Evolutionary conservation across 2,797 vertebrate species (phyloP).

Genomic region (Acomys russatus): DNA sequence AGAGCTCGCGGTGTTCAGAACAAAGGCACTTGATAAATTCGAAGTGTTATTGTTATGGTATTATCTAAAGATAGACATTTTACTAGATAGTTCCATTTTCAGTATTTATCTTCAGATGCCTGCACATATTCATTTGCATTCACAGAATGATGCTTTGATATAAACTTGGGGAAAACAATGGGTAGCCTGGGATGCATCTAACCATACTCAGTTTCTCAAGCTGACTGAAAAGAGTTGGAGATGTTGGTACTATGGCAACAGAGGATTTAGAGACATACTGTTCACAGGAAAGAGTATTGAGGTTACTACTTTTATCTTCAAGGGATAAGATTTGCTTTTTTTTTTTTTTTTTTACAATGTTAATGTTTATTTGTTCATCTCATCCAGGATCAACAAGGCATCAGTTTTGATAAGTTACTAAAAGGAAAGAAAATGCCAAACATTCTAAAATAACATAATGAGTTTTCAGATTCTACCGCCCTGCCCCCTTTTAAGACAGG

Average conservation of each 20-base stretch:
- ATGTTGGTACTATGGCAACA: constrained; percentile 68
- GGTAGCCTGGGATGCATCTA: constrained; percentile 34
- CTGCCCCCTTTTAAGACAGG: constrained; percentile 44
- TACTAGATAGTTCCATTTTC: constrained; percentile 73
- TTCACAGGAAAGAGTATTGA: constrained; percentile 48
- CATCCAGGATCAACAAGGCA: constrained; percentile 6
- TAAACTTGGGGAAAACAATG: constrained; percentile 64
- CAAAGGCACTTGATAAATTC: constrained; percentile 72
- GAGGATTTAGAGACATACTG: constrained; percentile 32
- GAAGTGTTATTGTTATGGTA: constrained; percentile 68
- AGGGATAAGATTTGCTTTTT: neutral
- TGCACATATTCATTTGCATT: constrained; percentile 70
- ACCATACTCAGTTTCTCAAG: constrained; percentile 50
- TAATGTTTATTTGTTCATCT: constrained; percentile 63
- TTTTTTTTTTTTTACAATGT: neutral
- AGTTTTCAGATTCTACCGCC: neutral
- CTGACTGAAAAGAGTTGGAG: constrained; percentile 68
- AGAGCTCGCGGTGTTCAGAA: constrained; percentile 70
- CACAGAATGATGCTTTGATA: constrained; percentile 67
- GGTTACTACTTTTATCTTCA: constrained; percentile 48
- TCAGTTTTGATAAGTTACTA: constrained; percentile 22
- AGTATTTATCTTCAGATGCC: constrained; percentile 67
- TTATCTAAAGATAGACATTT: constrained; percentile 70
- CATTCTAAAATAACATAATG: neutral
- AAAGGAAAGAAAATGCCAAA: constrained; percentile 42